phyloP scores from a whole-genome alignment of 2,113 vertebrate genomes.

The Lasiurus cinereus region DNA sequence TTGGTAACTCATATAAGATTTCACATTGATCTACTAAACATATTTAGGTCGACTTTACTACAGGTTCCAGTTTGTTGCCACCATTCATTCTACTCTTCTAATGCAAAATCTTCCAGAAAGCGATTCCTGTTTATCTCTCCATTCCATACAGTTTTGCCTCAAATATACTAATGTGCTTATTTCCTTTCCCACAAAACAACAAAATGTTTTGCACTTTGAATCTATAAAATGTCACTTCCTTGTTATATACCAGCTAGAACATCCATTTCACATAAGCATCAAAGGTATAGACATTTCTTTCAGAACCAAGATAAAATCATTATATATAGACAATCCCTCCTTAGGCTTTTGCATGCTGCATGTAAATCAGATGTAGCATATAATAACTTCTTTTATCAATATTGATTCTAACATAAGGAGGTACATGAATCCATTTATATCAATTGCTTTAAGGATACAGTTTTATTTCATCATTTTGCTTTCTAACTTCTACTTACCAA shows the following conservation, averaged over 20 bases:
- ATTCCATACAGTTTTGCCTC: not conserved
- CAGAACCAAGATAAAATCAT: not conserved
- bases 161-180: not conserved
- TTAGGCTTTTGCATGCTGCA: not conserved
- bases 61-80: not conserved
- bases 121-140: not conserved
- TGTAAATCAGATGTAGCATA: not conserved
- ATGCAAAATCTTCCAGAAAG: not conserved
- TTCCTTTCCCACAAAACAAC: not conserved
- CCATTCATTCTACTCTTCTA: not conserved
- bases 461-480: constrained; percentile 7
- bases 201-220: not conserved
- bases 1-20: not conserved
- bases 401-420: not conserved
- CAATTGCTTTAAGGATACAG: not conserved
- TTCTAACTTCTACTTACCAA: not conserved
- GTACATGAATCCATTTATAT: not conserved
- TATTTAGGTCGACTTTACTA: not conserved
- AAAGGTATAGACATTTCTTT: not conserved
- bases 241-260: not conserved
- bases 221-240: not conserved
- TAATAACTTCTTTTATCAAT: not conserved
- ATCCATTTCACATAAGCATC: not conserved
- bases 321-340: not conserved
- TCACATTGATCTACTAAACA: not conserved